phyloP scores from a whole-genome alignment of 2,797 vertebrate species.

The Hypotaenidia okinawae region DNA sequence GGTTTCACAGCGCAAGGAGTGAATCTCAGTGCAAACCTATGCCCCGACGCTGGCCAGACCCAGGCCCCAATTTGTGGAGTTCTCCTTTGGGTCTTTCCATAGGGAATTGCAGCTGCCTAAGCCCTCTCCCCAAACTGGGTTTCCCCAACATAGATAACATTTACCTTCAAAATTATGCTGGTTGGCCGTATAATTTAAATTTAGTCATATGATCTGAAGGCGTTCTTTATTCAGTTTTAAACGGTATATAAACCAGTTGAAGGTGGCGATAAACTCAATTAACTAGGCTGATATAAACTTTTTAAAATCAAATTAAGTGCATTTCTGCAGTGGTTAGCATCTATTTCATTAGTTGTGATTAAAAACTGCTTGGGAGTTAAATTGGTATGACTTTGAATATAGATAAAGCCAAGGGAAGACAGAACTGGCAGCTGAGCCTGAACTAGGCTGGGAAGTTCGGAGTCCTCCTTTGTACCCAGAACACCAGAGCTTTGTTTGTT shows the following conservation, averaged over 20 bases:
- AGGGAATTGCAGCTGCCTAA: not conserved
- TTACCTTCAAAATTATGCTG: not conserved
- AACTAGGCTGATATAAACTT: conserved; percentile 57
- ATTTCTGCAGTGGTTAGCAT: conserved; percentile 57
- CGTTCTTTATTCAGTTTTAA: not conserved
- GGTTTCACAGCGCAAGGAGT: not conserved
- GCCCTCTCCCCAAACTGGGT: not conserved
- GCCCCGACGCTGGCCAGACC: not conserved
- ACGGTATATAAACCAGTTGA: not conserved
- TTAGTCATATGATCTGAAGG: not conserved
- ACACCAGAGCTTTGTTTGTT: conserved; percentile 65
- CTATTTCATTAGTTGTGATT: conserved; percentile 65
- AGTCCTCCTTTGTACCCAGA: conserved; percentile 41
- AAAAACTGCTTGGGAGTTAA: conserved; percentile 53
- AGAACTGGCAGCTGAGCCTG: conserved; percentile 46
- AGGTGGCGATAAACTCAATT: conserved; percentile 42
- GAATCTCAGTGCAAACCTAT: not conserved
- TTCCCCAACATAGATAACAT: not conserved
- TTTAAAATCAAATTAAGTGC: conserved; percentile 62
- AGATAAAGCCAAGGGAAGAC: conserved; percentile 46
- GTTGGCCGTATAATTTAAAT: not conserved
- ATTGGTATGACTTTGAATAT: conserved; percentile 61
- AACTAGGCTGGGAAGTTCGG: conserved; percentile 6
- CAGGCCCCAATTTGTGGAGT: not conserved
- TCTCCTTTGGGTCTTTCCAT: not conserved